Percentiles rank a stretch among this genome's conserved stretches.
Evolutionary conservation across 1,140 invertebrate species (phyloP).

Genomic region (Odontomachus brunneus): DNA sequence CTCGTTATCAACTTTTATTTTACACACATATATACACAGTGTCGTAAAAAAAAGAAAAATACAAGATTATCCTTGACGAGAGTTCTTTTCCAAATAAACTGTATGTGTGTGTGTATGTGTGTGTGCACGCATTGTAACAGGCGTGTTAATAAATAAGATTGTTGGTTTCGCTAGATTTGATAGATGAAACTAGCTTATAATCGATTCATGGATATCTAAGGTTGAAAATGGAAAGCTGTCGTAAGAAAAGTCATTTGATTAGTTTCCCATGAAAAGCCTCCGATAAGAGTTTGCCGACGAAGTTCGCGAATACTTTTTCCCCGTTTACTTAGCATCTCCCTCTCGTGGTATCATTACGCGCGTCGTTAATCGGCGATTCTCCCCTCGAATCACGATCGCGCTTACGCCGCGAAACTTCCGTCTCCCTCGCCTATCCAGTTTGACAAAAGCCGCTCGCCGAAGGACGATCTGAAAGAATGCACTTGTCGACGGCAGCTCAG

Average conservation of each 20-base stretch:
- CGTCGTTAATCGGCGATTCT: neutral
- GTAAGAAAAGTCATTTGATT: neutral
- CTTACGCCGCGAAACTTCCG: neutral
- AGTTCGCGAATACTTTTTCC: neutral
- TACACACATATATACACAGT: no score
- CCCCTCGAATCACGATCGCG: neutral
- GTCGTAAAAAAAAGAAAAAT: no score
- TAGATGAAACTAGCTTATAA: neutral
- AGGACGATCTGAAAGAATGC: slow-evolving; percentile 23
- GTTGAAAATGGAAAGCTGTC: slow-evolving; percentile 1
- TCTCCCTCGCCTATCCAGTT: neutral
- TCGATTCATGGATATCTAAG: neutral
- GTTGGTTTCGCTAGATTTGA: neutral
- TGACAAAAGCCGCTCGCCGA: neutral
- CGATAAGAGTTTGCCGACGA: neutral
- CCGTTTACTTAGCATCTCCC: neutral
- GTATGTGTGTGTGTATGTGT: no score
- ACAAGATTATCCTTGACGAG: no score
- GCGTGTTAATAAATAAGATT: no score
- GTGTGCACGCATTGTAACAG: no score
- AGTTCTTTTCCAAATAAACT: no score
- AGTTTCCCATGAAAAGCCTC: slow-evolving; percentile 4
- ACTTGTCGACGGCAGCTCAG: slow-evolving; percentile 32
- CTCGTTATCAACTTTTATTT: no score
- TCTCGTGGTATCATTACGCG: slow-evolving; percentile 18